Percentiles rank a stretch among this genome's conserved stretches.
These are phyloP conservation scores for Drosophila melanosoma DNA, from an alignment of 2,888 invertebrate genomes.

Conservation along the genomic window DNA sequence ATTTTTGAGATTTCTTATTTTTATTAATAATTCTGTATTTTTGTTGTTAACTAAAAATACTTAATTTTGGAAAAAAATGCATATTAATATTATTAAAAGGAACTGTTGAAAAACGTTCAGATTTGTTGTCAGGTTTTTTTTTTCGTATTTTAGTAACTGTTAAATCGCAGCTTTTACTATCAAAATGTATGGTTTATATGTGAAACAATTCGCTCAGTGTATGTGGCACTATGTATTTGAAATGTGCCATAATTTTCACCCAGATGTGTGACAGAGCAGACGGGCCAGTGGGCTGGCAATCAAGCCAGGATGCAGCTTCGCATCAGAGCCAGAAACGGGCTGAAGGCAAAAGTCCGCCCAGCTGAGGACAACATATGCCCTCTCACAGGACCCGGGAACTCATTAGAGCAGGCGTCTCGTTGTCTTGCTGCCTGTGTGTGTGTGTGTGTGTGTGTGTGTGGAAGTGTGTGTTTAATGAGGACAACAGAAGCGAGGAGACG, in stretches of 20 bases:
- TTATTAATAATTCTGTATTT: background rate
- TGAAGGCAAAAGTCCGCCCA: constrained; percentile 3
- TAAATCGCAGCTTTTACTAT: background rate
- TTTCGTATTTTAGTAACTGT: background rate
- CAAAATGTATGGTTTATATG: background rate
- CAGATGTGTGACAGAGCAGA: constrained; percentile 80
- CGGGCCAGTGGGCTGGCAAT: constrained; percentile 64
- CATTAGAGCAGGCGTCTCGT: constrained; percentile 74
- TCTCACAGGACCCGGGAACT: constrained; percentile 70
- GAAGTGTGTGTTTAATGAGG: constrained; percentile 66
- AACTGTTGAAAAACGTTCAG: background rate
- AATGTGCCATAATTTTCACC: constrained; percentile 79
- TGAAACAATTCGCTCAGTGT: constrained; percentile 47
- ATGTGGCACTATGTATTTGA: constrained; percentile 63
- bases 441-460: constrained; percentile 21
- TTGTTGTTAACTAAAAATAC: background rate
- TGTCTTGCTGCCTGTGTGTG: background rate
- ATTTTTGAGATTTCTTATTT: background rate
- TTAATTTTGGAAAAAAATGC: background rate
- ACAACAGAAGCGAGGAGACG: constrained; percentile 40
- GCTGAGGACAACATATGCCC: constrained; percentile 64
- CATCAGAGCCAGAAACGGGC: constrained; percentile 12
- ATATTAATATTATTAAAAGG: background rate
- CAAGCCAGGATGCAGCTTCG: constrained; percentile 66
- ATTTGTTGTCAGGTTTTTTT: too few species aligned